Evolutionary conservation across 2,888 invertebrate species (phyloP).

Genomic region (Melinaea menophilus): DNA sequence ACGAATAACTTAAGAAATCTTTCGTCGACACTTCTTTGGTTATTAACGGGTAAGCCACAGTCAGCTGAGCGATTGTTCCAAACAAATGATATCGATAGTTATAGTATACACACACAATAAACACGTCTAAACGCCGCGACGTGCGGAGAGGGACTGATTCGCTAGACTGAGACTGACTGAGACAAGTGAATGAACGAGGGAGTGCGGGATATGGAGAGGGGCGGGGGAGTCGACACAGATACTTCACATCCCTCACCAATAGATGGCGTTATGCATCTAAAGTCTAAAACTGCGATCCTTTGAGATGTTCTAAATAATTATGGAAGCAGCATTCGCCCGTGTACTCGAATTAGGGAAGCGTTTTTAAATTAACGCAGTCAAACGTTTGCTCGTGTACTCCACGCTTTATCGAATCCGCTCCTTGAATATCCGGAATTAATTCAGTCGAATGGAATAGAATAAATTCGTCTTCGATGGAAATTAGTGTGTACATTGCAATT

Average conservation of each 20-base stretch:
- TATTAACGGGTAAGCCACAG: slow-evolving; percentile 49
- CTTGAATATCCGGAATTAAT: slow-evolving; percentile 70
- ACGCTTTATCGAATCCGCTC: slow-evolving; percentile 53
- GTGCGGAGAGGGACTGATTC: slow-evolving; percentile 62
- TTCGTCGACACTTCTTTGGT: slow-evolving; percentile 11
- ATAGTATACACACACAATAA: slow-evolving; percentile 38
- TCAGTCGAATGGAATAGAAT: slow-evolving; percentile 59
- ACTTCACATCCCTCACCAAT: slow-evolving; percentile 31
- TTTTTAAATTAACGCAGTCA: slow-evolving; percentile 65
- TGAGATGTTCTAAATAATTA: slow-evolving; percentile 22
- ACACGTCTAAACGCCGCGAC: slow-evolving; percentile 41
- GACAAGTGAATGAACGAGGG: slow-evolving; percentile 56
- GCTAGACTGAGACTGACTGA: slow-evolving; percentile 34
- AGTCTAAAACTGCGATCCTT: slow-evolving; percentile 9
- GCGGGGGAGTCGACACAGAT: slow-evolving; percentile 29
- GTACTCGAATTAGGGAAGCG: slow-evolving; percentile 49
- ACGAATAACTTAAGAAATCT: slow-evolving; percentile 9
- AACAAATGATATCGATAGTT: slow-evolving; percentile 65
- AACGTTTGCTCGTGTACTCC: slow-evolving; percentile 55
- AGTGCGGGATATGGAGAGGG: slow-evolving; percentile 33
- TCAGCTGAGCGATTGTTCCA: slow-evolving; percentile 72
- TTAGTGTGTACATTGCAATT: slow-evolving; percentile 69
- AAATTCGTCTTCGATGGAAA: slow-evolving; percentile 69
- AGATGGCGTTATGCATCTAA: slow-evolving; percentile 56
- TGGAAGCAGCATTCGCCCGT: slow-evolving; percentile 16